Evolutionary conservation across 2,888 invertebrate genomes (phyloP).

Genomic region (Drosophila limbata): DNA sequence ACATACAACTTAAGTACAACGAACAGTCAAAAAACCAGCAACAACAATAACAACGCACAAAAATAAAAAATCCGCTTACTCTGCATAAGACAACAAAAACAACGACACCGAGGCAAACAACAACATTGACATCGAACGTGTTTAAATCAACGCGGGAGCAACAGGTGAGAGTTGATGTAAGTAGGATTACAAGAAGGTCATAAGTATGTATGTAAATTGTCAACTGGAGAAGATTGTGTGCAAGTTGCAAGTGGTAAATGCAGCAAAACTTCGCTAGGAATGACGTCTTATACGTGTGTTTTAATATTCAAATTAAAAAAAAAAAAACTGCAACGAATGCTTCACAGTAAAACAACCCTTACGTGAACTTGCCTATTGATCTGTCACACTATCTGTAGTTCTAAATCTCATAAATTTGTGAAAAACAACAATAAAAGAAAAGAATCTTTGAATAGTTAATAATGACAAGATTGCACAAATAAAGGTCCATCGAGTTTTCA

Average conservation of each 20-base stretch:
- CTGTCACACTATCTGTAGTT: too few species aligned
- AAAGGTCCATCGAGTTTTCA: background rate
- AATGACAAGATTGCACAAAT: background rate
- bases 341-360: too few species aligned
- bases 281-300: background rate
- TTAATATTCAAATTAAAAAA: too few species aligned
- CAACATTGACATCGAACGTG: conserved; percentile 1
- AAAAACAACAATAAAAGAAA: background rate
- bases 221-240: background rate
- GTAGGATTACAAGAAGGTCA: conserved; percentile 7
- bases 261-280: background rate
- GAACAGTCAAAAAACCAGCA: background rate
- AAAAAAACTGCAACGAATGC: too few species aligned
- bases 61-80: conserved; percentile 19
- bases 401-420: background rate
- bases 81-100: conserved; percentile 30
- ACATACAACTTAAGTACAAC: conserved; percentile 10
- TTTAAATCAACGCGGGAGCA: conserved; percentile 5
- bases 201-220: conserved; percentile 2
- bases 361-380: too few species aligned
- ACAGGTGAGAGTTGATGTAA: conserved; percentile 38
- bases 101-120: background rate
- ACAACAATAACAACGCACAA: conserved; percentile 18
- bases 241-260: background rate
- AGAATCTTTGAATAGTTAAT: background rate